Conservation (phyloP, 2,113 vertebrate species). For the Polypterus senegalus region DNA sequence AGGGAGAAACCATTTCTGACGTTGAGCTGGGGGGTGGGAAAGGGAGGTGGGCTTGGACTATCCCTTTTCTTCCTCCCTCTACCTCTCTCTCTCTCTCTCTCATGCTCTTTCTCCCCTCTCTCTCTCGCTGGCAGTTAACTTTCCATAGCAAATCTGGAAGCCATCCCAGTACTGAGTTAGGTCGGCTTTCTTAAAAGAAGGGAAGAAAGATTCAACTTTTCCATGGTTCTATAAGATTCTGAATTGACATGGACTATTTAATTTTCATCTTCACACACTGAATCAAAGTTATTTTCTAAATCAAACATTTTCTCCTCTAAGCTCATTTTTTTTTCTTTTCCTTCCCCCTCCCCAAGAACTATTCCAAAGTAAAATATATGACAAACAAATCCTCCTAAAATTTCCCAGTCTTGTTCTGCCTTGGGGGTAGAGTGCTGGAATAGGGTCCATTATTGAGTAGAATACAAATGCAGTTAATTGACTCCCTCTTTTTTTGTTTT, state of each 20-base stretch:
- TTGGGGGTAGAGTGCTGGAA: slow-evolving; percentile 52
- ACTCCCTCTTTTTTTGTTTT: slow-evolving; percentile 72
- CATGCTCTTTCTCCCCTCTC: slow-evolving; percentile 3
- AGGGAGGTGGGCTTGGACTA: slow-evolving; percentile 36
- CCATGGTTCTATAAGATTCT: slow-evolving; percentile 37
- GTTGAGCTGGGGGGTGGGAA: slow-evolving; percentile 43
- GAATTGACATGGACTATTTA: slow-evolving; percentile 31
- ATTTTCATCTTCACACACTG: slow-evolving; percentile 8
- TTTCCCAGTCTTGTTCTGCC: slow-evolving; percentile 51
- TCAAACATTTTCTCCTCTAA: background rate
- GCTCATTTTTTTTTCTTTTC: slow-evolving; percentile 25
- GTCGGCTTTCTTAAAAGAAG: slow-evolving; percentile 44
- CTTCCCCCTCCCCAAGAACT: slow-evolving; percentile 28
- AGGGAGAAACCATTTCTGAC: slow-evolving; percentile 73
- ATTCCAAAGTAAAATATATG: background rate
- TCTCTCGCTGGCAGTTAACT: slow-evolving; percentile 48
- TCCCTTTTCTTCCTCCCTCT: slow-evolving; percentile 20
- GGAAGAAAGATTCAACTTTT: slow-evolving; percentile 48
- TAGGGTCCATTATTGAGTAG: slow-evolving; percentile 57
- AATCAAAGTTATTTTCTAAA: slow-evolving; percentile 14
- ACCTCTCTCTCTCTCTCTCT: slow-evolving; percentile 21
- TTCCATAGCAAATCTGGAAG: slow-evolving; percentile 66
- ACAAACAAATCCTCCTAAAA: slow-evolving; percentile 23
- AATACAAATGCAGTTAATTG: slow-evolving; percentile 68
- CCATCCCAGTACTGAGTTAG: slow-evolving; percentile 48